Conservation (phyloP, 2,888 invertebrate genomes). For the Copidosoma aretas region DNA sequence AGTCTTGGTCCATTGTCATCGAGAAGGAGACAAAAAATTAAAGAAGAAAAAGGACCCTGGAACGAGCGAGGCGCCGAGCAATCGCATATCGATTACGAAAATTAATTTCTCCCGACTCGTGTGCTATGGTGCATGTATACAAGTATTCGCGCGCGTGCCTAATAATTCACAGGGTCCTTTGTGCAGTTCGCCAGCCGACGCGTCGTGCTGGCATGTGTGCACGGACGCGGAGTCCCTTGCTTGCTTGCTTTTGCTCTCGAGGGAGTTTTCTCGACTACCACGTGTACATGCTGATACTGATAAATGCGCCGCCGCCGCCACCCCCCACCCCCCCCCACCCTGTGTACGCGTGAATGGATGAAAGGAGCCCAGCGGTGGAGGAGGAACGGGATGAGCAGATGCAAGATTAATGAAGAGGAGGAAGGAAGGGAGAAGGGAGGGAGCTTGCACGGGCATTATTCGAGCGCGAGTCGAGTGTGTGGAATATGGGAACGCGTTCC, state of each 20-base stretch:
- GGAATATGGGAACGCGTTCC: background rate
- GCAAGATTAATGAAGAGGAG: conserved; percentile 6
- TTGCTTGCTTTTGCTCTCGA: too few relatives aligned
- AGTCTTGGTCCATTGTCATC: background rate
- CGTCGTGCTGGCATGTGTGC: background rate
- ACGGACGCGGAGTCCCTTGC: background rate
- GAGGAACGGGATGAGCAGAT: too few relatives aligned
- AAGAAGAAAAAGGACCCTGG: too few relatives aligned
- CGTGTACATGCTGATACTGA: too few relatives aligned
- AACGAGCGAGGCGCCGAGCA: background rate
- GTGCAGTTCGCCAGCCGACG: background rate
- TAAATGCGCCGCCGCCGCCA: background rate
- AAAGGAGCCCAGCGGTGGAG: too few relatives aligned
- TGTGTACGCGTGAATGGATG: background rate
- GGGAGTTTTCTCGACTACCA: too few relatives aligned
- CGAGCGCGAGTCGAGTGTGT: background rate
- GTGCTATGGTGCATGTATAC: background rate
- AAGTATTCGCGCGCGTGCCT: background rate
- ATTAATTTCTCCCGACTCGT: conserved; percentile 12
- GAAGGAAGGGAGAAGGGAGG: background rate
- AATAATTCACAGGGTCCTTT: background rate
- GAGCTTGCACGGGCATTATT: too few relatives aligned
- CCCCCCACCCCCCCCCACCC: too few relatives aligned
- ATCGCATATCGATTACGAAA: conserved; percentile 12
- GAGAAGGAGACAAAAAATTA: too few relatives aligned